Evolutionary conservation across 2,113 vertebrate genomes (phyloP), one percentile per base, ranked within the genome.

Genomic region (Salvelinus namaycush): DNA sequence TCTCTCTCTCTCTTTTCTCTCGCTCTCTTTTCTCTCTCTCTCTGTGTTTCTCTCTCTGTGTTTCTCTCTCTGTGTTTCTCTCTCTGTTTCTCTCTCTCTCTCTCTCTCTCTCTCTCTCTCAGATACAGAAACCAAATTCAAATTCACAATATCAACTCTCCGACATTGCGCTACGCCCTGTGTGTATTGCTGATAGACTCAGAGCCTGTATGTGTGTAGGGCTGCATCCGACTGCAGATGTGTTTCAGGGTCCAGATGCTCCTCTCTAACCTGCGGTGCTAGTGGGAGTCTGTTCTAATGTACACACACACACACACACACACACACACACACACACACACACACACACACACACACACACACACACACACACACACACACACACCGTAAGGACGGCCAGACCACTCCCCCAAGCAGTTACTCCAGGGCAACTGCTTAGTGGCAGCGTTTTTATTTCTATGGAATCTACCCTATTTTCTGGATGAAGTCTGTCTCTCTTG

Each of bases 171-270:
- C 14, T 72, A 66, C 57, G 3, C 44, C 51, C 75, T 49, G 24
- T 13, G 27, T 20, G 59, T 79, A 29, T 75, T 27, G 66, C 71
- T 75, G 48, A 18, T 27, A 34, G 65, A 31, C 57, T 70, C 34
- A 59, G 67, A 54, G 31, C 29, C 49, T 77, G 14, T 22, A 18
- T 26, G 48, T 51, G 69, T 70, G 44, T 79, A 1, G 22, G 75
- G 77, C 24, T 31, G 27, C 34, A 59, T 71, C 31, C 76, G 70
- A 71, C 70, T 76, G 67, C 5, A 2, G 68, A 76, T 72, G 69
- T 81, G 57, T 85, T 83, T 76, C 5, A 81, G 39, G 3, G 76
- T 87, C 72, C 77, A 87, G 82, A 81, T 86, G 77, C 68, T 82
- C 72, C 18, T 68, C 29, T 75, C 60, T 76, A 57, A 72, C 75